Evolutionary conservation across 2,797 vertebrate genomes (phyloP).

Genomic region (Leuciscus waleckii): DNA sequence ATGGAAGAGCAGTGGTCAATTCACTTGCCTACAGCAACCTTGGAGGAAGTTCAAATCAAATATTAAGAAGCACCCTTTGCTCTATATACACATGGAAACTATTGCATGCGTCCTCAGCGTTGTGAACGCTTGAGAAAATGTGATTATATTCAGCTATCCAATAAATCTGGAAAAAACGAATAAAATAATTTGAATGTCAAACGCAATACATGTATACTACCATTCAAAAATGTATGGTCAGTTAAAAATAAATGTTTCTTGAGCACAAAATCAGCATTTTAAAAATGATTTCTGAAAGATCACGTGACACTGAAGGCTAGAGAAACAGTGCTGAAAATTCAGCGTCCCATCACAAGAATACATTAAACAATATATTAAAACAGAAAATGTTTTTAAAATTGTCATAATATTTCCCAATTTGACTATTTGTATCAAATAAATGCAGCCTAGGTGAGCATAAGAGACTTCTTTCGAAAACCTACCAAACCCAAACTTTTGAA

Average conservation of each 20-base stretch:
- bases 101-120: constrained; percentile 42
- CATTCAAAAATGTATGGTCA: not conserved
- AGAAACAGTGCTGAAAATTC: not conserved
- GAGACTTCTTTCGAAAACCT: not conserved
- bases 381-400: not conserved
- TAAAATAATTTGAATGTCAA: constrained; percentile 38
- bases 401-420: not conserved
- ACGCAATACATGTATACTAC: not conserved
- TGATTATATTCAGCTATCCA: constrained; percentile 55
- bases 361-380: not conserved
- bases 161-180: constrained; percentile 5
- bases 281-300: not conserved
- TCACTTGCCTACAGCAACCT: constrained; percentile 50
- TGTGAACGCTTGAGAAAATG: constrained; percentile 53
- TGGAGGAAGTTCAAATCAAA: constrained; percentile 52
- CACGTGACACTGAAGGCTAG: not conserved
- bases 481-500: constrained; percentile 9
- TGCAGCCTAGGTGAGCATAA: not conserved
- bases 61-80: constrained; percentile 50
- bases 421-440: not conserved
- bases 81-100: constrained; percentile 39
- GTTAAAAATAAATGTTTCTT: not conserved
- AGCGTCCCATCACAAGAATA: not conserved
- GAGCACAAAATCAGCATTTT: not conserved
- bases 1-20: constrained; percentile 33